Evolutionary conservation across 2,888 invertebrate genomes (phyloP), one percentile per base, ranked within the genome.

Genomic region (Phrixothrix hirtus): DNA sequence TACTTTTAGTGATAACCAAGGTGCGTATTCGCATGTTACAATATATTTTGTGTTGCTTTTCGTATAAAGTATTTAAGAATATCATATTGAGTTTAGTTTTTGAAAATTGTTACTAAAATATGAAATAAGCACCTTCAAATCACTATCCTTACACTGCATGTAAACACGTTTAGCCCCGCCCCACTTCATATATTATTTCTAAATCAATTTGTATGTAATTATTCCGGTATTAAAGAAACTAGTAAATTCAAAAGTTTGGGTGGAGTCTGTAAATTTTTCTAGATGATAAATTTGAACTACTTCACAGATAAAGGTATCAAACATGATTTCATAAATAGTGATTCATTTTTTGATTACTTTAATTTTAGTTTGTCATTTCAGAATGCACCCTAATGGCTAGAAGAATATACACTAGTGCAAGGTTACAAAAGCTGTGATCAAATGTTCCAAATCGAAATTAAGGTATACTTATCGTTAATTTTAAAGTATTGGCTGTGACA

Each of bases 161-260:
- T 75, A 76, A 76, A 75, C 75, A 75, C 65, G 67, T 67, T 70
- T 71, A 72, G 74, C 75, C 75, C 75, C 75, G 74, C 75, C 75
- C 75, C 75, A 71, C n/a, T n/a, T 66, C 68, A 66, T 66, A 69
- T 65, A 64, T 54, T 61, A 58, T 65, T 68, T 67, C 60, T 66
- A 63, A 68, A 67, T 67, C 64, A 64, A 66, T 70, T 66, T 56
- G 25, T 13, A 12, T n/a, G 6, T 25, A 17, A 14, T 38, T 38
- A 3, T 31, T 21, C 7, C 3, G 7, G 7, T 21, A 21, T 21
- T 7, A 7, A 5, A 3, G 21, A 5, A 5, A 21, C 7, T 21
- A 21, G n/a, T 21, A 21, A 21, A 21, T 21, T 21, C 21, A 21
- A 5, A 5, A 5, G 7, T 21, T 21, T 21, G 21, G 21, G 21